Evolutionary conservation across 2,888 invertebrate species (phyloP).

Genomic region (Acrobasis consociella): DNA sequence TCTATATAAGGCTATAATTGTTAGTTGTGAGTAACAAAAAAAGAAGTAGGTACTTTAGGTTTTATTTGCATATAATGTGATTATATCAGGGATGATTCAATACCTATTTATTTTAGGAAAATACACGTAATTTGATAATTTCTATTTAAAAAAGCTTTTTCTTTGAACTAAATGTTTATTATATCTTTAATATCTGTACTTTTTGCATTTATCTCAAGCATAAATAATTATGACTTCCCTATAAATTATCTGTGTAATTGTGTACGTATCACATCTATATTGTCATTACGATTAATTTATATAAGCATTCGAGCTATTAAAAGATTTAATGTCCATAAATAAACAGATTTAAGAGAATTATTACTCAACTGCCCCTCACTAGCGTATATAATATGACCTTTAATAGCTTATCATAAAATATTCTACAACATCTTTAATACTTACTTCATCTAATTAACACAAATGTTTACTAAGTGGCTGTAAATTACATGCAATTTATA

Average conservation of each 20-base stretch:
- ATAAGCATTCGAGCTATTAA: neutral
- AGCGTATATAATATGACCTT: neutral
- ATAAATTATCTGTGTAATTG: too few species aligned
- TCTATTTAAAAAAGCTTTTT: too few species aligned
- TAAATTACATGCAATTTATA: neutral
- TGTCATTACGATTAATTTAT: neutral
- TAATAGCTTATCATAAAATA: conserved; percentile 2
- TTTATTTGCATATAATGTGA: too few species aligned
- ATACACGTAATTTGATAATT: too few species aligned
- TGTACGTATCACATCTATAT: neutral
- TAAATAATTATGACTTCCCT: neutral
- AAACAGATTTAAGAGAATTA: conserved; percentile 1
- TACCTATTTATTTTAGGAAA: too few species aligned
- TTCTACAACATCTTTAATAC: neutral
- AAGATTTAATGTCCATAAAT: conserved; percentile 7
- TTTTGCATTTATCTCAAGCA: too few species aligned
- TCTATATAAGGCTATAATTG: too few species aligned
- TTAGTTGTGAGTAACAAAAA: too few species aligned
- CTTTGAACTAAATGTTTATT: too few species aligned
- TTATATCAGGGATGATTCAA: too few species aligned
- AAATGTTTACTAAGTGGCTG: neutral
- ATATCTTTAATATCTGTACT: too few species aligned
- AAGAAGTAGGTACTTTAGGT: too few species aligned
- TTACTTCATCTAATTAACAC: neutral
- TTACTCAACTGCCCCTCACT: neutral